Evolutionary conservation across 2,797 vertebrate genomes (phyloP).

Genomic region (Chaenodraco wilsoni): DNA sequence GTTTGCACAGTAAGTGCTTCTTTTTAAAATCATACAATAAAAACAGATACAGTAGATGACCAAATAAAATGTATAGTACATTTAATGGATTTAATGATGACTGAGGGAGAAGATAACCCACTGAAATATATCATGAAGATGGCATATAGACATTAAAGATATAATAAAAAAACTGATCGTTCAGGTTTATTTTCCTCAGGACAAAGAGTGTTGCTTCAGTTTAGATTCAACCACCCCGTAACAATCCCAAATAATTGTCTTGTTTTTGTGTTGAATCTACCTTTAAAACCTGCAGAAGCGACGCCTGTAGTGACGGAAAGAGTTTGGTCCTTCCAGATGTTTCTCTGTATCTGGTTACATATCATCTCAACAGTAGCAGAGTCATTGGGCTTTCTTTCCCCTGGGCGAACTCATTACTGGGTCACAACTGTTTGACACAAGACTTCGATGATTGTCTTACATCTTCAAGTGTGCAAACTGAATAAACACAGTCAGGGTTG

Average conservation of each 20-base stretch:
- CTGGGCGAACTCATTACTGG: conserved; percentile 10
- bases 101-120: not conserved
- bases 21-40: not conserved
- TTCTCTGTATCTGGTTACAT: conserved; percentile 83
- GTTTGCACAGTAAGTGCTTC: not conserved
- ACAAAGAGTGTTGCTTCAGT: conserved; percentile 6
- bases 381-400: conserved; percentile 54
- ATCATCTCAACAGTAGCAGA: conserved; percentile 82
- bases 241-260: conserved; percentile 17
- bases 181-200: not conserved
- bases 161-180: not conserved
- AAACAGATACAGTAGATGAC: not conserved
- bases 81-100: too few relatives aligned
- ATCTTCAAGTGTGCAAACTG: conserved; percentile 13
- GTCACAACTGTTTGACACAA: conserved; percentile 32
- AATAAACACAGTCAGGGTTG: conserved; percentile 2
- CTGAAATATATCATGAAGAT: not conserved
- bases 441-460: conserved; percentile 18
- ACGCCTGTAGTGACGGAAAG: conserved; percentile 60
- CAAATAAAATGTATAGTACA: not conserved
- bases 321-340: conserved; percentile 86
- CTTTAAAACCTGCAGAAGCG: conserved; percentile 64
- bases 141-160: not conserved
- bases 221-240: conserved; percentile 16
- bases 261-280: conserved; percentile 45